phyloP scores from a whole-genome alignment of 2,113 vertebrate genomes.

The Chlamydotis undulata region DNA sequence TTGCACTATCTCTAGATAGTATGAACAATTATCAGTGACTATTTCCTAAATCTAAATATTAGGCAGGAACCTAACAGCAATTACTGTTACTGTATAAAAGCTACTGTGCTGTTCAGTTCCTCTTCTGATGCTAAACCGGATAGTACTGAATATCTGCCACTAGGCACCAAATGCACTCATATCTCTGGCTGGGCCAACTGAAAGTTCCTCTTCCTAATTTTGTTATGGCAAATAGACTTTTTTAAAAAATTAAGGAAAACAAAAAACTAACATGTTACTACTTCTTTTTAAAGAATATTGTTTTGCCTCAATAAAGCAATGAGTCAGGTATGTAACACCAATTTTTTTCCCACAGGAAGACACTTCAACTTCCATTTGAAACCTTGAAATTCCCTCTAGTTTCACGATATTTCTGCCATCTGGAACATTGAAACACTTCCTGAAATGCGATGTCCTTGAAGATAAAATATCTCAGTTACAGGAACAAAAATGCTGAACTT shows the following conservation, averaged over 20 bases:
- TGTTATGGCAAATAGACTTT: neutral
- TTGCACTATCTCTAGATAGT: neutral
- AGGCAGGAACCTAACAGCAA: neutral
- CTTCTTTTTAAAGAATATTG: neutral
- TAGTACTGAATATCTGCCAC: neutral
- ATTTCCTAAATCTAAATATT: neutral
- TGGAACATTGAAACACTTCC: neutral
- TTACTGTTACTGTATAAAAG: neutral
- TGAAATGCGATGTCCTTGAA: neutral
- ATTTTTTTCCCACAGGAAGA: neutral
- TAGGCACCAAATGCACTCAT: accelerated
- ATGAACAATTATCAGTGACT: neutral
- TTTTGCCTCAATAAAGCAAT: neutral
- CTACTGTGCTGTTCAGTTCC: neutral
- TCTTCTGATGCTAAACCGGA: neutral
- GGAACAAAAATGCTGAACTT: neutral
- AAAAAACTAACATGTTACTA: accelerated
- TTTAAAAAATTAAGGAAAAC: neutral
- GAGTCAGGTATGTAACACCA: neutral
- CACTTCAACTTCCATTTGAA: neutral
- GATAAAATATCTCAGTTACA: neutral
- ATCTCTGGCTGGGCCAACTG: neutral
- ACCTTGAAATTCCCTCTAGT: neutral
- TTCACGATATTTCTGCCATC: neutral
- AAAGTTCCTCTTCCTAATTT: neutral